Evolutionary conservation across 2,888 invertebrate species (phyloP).

Genomic region (Tetheella fluctuosa): DNA sequence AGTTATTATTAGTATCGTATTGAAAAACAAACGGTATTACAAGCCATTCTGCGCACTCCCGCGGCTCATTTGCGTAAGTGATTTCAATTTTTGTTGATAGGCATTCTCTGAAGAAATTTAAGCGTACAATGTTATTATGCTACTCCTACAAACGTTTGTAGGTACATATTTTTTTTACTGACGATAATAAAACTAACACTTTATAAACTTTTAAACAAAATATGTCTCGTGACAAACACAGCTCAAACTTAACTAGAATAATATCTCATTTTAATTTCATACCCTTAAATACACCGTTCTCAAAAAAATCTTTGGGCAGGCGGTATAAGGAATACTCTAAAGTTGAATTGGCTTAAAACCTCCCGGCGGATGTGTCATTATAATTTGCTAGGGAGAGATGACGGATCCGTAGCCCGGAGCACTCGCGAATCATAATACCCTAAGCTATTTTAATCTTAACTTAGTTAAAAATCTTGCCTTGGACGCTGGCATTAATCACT

Average conservation of each 20-base stretch:
- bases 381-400: conserved; percentile 81
- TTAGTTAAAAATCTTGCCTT: conserved; percentile 84
- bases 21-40: conserved; percentile 62
- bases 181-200: conserved; percentile 20
- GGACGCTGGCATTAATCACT: conserved; percentile 82
- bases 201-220: too few relatives aligned
- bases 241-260: conserved; percentile 12
- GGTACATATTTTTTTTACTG: conserved; percentile 15
- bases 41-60: conserved; percentile 53
- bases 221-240: conserved; percentile 20
- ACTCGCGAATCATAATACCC: conserved; percentile 74
- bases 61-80: conserved; percentile 50
- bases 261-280: conserved; percentile 26
- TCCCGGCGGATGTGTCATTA: conserved; percentile 81
- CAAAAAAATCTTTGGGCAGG: conserved; percentile 49
- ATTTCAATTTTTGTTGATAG: conserved; percentile 33
- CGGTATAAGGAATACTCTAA: conserved; percentile 66
- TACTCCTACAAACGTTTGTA: not conserved
- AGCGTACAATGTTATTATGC: not conserved
- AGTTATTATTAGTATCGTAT: conserved; percentile 66
- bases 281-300: conserved; percentile 27
- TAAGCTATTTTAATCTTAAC: conserved; percentile 84
- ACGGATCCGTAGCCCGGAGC: conserved; percentile 77
- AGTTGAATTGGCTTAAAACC: conserved; percentile 81
- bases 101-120: not conserved